Evolutionary conservation across 92 coral and sea anemone genomes (phyloP), one percentile per base, ranked within the genome.

Genomic region (Parazoanthus atlanticus): DNA sequence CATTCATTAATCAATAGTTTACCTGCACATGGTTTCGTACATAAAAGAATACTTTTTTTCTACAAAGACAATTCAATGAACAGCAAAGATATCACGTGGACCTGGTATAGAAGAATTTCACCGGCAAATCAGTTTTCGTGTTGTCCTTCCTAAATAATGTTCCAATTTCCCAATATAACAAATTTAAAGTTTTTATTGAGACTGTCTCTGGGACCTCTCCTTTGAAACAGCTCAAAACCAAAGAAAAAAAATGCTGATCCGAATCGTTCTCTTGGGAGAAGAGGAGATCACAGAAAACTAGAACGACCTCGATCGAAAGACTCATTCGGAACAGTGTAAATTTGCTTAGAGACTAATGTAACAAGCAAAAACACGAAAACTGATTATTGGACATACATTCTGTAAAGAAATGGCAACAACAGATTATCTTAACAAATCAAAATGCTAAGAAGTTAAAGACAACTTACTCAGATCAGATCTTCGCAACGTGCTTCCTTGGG

Each of bases 401-500:
- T 36, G 32, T 32, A 61, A 56, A 9, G 12, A 77, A 16, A 49
- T n/a, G 25, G 10, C 21, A 46, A n/a, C 32, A 82, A 52, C 34
- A 56, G 21, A 71, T 61, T 5, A 33, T 75, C 1, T 75, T 26
- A 54, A 3, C 67, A 52, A 52, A 21, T 34, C 76, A 31, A 41
- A 49, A 36, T 23, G 31, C 29, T 5, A 16, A 82, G 72, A 91
- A 32, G 8, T 19, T 34, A 46, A 17, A 40, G 25, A 9, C 31
- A 61, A 67, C 83, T 91, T 85, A 56, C 88, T 82, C 85, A 80
- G 40, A 78, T 72, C 81, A n/a, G 32, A 67, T 76, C 78, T 91
- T 76, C 80, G 80, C 98, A 95, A 93, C 98, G 98, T 95, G 98
- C 94, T 95, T 83, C 61, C 86, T 84, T 28, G 40, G 88, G 91